Conservation (phyloP, 2,888 invertebrate species). For the Andricus curvator region DNA sequence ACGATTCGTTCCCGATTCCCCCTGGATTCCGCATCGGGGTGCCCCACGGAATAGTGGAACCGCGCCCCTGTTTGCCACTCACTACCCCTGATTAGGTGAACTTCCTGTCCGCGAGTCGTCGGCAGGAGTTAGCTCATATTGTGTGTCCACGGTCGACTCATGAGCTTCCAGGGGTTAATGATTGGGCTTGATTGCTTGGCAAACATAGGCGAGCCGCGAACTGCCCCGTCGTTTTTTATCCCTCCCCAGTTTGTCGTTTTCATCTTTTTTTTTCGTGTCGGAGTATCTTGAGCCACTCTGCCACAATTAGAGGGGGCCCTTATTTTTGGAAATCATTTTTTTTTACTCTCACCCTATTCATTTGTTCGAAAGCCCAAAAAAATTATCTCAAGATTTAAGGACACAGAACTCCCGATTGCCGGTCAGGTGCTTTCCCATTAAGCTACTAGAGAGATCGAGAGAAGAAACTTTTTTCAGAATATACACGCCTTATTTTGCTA, state of each 20-base stretch:
- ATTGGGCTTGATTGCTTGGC: conserved; percentile 77
- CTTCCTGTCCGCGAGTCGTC: conserved; percentile 76
- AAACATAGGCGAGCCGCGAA: conserved; percentile 76
- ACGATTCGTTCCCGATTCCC: conserved; percentile 62
- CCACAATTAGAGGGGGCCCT: too few relatives aligned
- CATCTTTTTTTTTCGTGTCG: conserved; percentile 27
- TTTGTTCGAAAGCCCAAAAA: too few relatives aligned
- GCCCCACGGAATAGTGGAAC: conserved; percentile 65
- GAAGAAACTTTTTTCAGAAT: too few relatives aligned
- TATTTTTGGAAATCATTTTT: too few relatives aligned
- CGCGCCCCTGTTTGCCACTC: conserved; percentile 78
- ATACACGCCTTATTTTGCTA: too few relatives aligned
- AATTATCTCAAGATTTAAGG: too few relatives aligned
- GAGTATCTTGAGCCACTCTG: background rate
- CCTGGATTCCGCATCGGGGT: conserved; percentile 63
- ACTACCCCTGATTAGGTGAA: conserved; percentile 78
- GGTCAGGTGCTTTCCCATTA: too few relatives aligned
- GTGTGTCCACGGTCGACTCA: conserved; percentile 45
- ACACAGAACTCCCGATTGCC: too few relatives aligned
- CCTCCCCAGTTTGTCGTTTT: conserved; percentile 27
- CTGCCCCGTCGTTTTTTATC: conserved; percentile 53
- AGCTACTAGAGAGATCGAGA: too few relatives aligned
- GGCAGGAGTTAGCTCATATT: conserved; percentile 51
- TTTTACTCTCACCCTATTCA: fast-evolving
- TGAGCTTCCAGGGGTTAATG: conserved; percentile 73